phyloP scores from a whole-genome alignment of 2,113 vertebrate genomes.

The Scomber colias region DNA sequence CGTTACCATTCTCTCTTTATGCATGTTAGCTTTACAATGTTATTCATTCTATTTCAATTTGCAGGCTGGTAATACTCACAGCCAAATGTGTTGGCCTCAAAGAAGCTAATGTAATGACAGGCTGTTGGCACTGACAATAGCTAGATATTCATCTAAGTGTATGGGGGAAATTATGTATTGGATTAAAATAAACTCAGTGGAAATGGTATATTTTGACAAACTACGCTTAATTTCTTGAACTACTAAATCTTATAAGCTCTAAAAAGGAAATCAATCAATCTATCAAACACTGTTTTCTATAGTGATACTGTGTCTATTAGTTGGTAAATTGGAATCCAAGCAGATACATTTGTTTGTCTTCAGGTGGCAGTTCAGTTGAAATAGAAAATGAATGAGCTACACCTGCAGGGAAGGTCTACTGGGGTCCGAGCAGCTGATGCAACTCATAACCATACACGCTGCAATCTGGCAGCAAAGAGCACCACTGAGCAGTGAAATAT shows the following conservation, averaged over 20 bases:
- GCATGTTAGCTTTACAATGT: constrained; percentile 8
- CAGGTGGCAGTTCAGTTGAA: not conserved
- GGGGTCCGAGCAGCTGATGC: no score
- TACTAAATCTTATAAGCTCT: not conserved
- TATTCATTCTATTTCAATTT: constrained; percentile 2
- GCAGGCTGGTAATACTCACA: constrained; percentile 6
- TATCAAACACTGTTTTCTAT: not conserved
- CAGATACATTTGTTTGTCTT: not conserved
- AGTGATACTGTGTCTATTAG: not conserved
- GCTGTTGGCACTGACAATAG: not conserved
- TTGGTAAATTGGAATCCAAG: not conserved
- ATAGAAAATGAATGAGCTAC: no score
- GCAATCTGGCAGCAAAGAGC: not conserved
- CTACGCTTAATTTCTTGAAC: not conserved
- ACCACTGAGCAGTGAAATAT: not conserved
- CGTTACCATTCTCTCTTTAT: not conserved
- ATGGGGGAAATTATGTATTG: not conserved
- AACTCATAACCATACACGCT: not conserved
- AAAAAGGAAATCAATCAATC: not conserved
- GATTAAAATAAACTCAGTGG: not conserved
- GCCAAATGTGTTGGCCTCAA: constrained; percentile 16
- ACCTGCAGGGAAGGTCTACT: no score
- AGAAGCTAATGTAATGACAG: not conserved
- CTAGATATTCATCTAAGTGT: not conserved
- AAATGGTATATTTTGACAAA: constrained; percentile 3